Base-by-base conservation (phyloP, 1,140 invertebrate species). In the Trachymyrmex cornetzi region DNA sequence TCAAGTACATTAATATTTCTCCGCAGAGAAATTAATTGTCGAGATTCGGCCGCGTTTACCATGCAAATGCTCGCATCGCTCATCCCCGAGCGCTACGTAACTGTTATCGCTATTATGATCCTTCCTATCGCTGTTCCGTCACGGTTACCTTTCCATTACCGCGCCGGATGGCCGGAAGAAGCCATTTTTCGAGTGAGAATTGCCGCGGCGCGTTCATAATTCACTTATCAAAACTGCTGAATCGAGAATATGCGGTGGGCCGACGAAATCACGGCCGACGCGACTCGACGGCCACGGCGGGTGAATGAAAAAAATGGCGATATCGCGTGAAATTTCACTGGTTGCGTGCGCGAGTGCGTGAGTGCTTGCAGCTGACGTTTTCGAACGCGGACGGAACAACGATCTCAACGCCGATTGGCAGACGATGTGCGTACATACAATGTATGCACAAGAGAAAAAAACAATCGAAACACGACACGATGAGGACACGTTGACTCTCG, bases 141-240 rank as follows among this genome's bases (percentile, higher is more conserved):
- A 38, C 24, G 69, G 69, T 84, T 84, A 84, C 69, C 38, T 84
- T 84, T 84, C 80, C 55, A 84, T 84, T 84, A 84, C 55, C 24
- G 55, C 44, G 55, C 69, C 80, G 80, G 55, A 84, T 61, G 80
- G 80, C 69, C 80, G 80, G 80, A 84, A 84, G 80, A 74, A 84
- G 55, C 53, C 80, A 84, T 84, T 84, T 84, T 84, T 84, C 69
- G 80, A 74, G 38, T 84, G 67, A 74, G 80, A 74, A 84, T 74
- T 63, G 69, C 53, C 55, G 55, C 69, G 80, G 38, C 55, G 67
- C 69, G 55, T 59, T 84, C 80, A 74, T 84, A 84, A 84, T 71
- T 84, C 69, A 84, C 69, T 84, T 84, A 84, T 74, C 69, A 74
- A 84, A 84, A 84, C 80, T 84, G 80, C 80, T 84, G 80, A 84